Percentiles rank a stretch among this genome's conserved stretches.
These are phyloP conservation scores for Spea bombifrons DNA, from an alignment of 2,113 vertebrate genomes.

Conservation along the genomic window DNA sequence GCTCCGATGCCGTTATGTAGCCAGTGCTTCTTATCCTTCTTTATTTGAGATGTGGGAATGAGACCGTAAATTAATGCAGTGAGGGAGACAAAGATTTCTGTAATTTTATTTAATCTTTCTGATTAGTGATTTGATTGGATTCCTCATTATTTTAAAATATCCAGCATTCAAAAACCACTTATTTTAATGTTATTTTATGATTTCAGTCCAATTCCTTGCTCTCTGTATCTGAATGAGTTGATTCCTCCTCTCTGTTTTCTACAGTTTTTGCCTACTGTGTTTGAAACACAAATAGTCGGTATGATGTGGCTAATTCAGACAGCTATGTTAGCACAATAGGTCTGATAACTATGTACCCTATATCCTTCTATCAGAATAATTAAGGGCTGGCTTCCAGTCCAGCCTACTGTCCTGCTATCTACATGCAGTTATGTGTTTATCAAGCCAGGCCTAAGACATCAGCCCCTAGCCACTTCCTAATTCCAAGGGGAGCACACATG, in stretches of 20 bases:
- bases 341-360: conserved; percentile 2
- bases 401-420: too few relatives aligned
- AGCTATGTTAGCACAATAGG: conserved; percentile 35
- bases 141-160: conserved; percentile 39
- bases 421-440: too few relatives aligned
- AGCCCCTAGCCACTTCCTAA: too few relatives aligned
- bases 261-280: background rate
- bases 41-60: conserved; percentile 41
- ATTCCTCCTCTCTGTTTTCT: conserved; percentile 2
- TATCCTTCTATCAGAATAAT: background rate
- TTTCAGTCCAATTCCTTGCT: conserved; percentile 10
- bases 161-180: conserved; percentile 13
- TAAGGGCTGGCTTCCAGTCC: too few relatives aligned
- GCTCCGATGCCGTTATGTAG: background rate
- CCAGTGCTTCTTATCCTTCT: background rate
- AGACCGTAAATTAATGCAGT: conserved; percentile 45
- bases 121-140: conserved; percentile 44
- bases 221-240: conserved; percentile 10
- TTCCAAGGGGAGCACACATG: too few relatives aligned
- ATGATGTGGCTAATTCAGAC: conserved; percentile 31
- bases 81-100: conserved; percentile 45
- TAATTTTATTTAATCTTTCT: conserved; percentile 48
- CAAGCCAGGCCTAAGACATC: too few relatives aligned
- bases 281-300: conserved; percentile 18
- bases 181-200: conserved; percentile 31